Percentiles rank a stretch among this genome's conserved stretches.
Evolutionary conservation across 2,113 vertebrate species (phyloP).

Genomic region (Esox niger): DNA sequence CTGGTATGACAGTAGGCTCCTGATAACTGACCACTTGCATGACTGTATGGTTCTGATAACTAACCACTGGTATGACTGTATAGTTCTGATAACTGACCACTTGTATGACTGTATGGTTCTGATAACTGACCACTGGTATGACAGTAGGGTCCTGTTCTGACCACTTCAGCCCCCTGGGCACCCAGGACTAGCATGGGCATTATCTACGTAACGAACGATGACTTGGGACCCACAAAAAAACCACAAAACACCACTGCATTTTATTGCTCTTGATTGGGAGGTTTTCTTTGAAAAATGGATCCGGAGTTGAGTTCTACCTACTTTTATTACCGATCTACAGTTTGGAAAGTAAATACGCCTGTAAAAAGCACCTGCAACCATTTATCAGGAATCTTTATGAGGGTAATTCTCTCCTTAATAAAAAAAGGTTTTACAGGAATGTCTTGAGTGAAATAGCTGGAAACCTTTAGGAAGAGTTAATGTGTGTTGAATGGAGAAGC

Average conservation of each 20-base stretch:
- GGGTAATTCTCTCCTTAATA: slow-evolving; percentile 43
- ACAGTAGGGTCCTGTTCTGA: too few relatives aligned
- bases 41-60: too few relatives aligned
- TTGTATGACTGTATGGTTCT: too few relatives aligned
- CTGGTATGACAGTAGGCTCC: too few relatives aligned
- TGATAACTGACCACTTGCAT: too few relatives aligned
- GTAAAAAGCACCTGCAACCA: slow-evolving; percentile 32
- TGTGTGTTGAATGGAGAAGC: background rate
- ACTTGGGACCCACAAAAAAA: too few relatives aligned
- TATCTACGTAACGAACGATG: too few relatives aligned
- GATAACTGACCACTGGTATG: slow-evolving; percentile 32
- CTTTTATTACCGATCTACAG: slow-evolving; percentile 43
- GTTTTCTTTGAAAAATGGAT: background rate
- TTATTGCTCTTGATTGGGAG: slow-evolving; percentile 45
- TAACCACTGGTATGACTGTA: too few relatives aligned
- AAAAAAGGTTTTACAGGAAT: slow-evolving; percentile 36
- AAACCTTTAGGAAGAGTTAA: slow-evolving; percentile 29
- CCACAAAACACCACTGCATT: background rate
- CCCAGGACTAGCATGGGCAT: background rate
- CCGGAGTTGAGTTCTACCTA: slow-evolving; percentile 29
- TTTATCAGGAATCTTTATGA: slow-evolving; percentile 47
- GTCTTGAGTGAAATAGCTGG: slow-evolving; percentile 21
- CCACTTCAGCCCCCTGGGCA: slow-evolving; percentile 26
- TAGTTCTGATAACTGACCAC: too few relatives aligned
- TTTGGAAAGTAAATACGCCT: slow-evolving; percentile 41